Conservation (phyloP, 2,113 vertebrate species). For the Lampris megalopsis region DNA sequence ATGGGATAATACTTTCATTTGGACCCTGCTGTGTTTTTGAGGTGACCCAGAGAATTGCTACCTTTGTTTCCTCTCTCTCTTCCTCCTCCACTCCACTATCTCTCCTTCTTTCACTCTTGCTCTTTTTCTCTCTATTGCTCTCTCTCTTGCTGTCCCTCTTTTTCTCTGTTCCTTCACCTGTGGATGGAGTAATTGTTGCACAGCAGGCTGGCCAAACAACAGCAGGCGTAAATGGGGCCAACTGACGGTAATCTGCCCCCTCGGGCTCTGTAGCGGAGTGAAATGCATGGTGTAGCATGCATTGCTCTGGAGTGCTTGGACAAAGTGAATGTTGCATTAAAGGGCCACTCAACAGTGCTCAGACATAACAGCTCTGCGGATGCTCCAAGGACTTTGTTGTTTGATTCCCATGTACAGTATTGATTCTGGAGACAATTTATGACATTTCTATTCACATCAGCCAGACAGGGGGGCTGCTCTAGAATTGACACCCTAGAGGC, state of each 20-base stretch:
- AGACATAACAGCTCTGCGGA: not conserved
- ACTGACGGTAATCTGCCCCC: slow-evolving; percentile 42
- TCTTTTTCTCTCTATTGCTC: not conserved
- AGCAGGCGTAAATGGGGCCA: slow-evolving; percentile 53
- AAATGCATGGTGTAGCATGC: slow-evolving; percentile 40
- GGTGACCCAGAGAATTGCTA: slow-evolving; percentile 48
- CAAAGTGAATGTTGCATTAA: slow-evolving; percentile 23
- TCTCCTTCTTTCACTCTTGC: not conserved
- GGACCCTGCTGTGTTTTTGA: slow-evolving; percentile 24
- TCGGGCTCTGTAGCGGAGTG: slow-evolving; percentile 33
- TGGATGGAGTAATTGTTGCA: slow-evolving; percentile 49
- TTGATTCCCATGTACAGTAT: not conserved
- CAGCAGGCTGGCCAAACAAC: slow-evolving; percentile 47
- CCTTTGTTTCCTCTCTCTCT: not conserved
- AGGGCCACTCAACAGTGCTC: slow-evolving; percentile 15
- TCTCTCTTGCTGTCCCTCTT: not conserved
- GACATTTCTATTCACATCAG: not conserved
- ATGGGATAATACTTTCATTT: not conserved
- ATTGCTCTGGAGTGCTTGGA: slow-evolving; percentile 26
- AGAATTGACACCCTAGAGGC: too few species aligned
- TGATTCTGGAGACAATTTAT: not conserved
- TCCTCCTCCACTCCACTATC: not conserved
- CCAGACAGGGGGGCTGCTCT: not conserved
- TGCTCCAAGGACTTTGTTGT: not conserved
- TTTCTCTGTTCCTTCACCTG: slow-evolving; percentile 36